Conservation (phyloP, 2,888 invertebrate species). For the Drosophila eohydei region DNA sequence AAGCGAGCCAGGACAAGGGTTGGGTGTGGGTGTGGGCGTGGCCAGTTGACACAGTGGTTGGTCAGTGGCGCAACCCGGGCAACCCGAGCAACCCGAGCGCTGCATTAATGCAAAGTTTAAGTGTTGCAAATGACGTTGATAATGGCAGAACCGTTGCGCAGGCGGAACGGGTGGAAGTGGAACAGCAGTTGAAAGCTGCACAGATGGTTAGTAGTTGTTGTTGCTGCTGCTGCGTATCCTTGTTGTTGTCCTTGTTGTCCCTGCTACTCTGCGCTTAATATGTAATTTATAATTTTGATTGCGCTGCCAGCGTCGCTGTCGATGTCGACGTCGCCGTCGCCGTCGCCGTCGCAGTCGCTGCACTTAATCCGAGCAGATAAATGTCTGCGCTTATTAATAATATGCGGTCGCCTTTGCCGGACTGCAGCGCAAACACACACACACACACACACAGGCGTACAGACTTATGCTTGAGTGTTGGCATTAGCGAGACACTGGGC, state of each 20-base stretch:
- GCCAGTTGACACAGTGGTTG: slow-evolving; percentile 52
- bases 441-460: background rate
- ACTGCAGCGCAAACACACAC: slow-evolving; percentile 19
- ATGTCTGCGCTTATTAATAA: slow-evolving; percentile 66
- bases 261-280: slow-evolving; percentile 60
- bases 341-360: slow-evolving; percentile 37
- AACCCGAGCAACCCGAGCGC: slow-evolving; percentile 11
- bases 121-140: slow-evolving; percentile 77
- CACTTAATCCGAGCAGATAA: slow-evolving; percentile 69
- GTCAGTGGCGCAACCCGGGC: slow-evolving; percentile 38
- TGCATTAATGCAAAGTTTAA: slow-evolving; percentile 75
- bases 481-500: slow-evolving; percentile 51
- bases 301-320: slow-evolving; percentile 48
- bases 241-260: slow-evolving; percentile 49
- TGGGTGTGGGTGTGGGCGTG: background rate
- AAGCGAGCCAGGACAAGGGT: slow-evolving; percentile 22
- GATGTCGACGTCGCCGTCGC: slow-evolving; percentile 4
- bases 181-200: background rate
- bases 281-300: slow-evolving; percentile 79
- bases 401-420: slow-evolving; percentile 48
- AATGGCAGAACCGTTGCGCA: slow-evolving; percentile 54
- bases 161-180: background rate
- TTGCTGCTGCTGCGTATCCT: slow-evolving; percentile 24
- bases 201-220: slow-evolving; percentile 16
- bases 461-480: slow-evolving; percentile 38